Evolutionary conservation across 2,113 vertebrate species (phyloP).

Genomic region (Mormyrus iriodes): DNA sequence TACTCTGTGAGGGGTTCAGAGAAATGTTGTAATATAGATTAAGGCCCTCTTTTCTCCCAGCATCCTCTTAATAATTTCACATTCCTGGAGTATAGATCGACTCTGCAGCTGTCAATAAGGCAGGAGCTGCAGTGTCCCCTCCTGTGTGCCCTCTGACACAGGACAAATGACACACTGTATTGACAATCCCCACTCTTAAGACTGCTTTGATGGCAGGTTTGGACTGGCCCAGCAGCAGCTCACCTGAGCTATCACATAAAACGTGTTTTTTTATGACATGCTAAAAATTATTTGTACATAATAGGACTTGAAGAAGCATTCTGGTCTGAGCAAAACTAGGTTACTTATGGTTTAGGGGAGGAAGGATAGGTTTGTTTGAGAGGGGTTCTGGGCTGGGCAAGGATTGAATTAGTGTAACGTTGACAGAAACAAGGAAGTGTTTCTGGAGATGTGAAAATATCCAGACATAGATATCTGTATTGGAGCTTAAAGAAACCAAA

Average conservation of each 20-base stretch:
- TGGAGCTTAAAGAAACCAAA: background rate
- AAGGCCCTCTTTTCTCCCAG: background rate
- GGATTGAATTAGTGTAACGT: background rate
- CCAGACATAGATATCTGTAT: background rate
- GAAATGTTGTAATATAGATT: conserved; percentile 1
- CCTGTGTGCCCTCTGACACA: conserved; percentile 24
- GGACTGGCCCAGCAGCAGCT: background rate
- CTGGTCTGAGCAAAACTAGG: background rate
- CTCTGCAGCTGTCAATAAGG: conserved; percentile 7
- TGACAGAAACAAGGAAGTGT: background rate
- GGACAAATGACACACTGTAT: conserved; percentile 49
- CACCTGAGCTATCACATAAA: background rate
- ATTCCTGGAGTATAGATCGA: conserved; percentile 18
- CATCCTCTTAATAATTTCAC: conserved; percentile 21
- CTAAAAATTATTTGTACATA: background rate
- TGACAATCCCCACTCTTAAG: conserved; percentile 46
- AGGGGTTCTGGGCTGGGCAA: background rate
- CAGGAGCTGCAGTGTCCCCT: background rate
- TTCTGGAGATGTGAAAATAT: background rate
- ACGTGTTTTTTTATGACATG: background rate
- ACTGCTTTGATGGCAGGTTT: conserved; percentile 47
- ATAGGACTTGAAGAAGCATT: background rate
- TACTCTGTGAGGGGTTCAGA: background rate
- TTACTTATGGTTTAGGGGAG: background rate
- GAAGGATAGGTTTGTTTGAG: background rate